phyloP scores from a whole-genome alignment of 92 coral and sea anemone genomes.

The Zoanthus sociatus region DNA sequence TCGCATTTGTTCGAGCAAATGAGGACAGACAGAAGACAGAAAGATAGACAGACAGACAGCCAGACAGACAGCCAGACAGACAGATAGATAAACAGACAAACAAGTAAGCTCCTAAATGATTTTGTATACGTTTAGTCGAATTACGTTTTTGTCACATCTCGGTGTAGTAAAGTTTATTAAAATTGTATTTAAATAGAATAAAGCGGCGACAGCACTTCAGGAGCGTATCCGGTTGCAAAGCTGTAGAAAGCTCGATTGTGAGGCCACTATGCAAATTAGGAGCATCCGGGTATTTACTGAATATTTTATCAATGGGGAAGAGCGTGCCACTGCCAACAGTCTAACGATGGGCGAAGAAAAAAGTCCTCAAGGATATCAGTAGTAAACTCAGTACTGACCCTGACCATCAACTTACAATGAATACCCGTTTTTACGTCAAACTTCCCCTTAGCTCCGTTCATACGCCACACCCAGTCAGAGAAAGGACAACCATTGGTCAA shows the following conservation, averaged over 20 bases:
- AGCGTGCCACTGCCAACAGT: slow-evolving; percentile 15
- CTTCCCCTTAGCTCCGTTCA: slow-evolving; percentile 53
- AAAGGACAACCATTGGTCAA: slow-evolving; percentile 38
- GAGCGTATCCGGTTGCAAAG: slow-evolving; percentile 6
- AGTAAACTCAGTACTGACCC: slow-evolving; percentile 26
- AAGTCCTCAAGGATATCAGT: slow-evolving; percentile 14
- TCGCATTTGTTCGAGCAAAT: neutral
- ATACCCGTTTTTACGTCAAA: slow-evolving; percentile 46
- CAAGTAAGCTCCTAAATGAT: neutral
- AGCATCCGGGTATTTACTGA: slow-evolving; percentile 29
- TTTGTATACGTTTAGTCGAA: neutral
- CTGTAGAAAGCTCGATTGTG: slow-evolving; percentile 24
- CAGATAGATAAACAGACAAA: neutral
- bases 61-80: neutral
- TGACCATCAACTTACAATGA: slow-evolving; percentile 6
- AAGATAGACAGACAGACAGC: too few species aligned
- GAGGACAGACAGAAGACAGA: neutral
- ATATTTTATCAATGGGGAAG: neutral
- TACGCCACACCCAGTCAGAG: slow-evolving; percentile 48
- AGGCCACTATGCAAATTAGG: slow-evolving; percentile 26
- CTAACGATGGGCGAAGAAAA: slow-evolving; percentile 19
- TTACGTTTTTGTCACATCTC: neutral
- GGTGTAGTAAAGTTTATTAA: neutral
- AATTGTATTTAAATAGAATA: slow-evolving; percentile 13
- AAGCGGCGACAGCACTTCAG: neutral